phyloP scores from a whole-genome alignment of 2,113 vertebrate genomes.

The Symphodus melops region DNA sequence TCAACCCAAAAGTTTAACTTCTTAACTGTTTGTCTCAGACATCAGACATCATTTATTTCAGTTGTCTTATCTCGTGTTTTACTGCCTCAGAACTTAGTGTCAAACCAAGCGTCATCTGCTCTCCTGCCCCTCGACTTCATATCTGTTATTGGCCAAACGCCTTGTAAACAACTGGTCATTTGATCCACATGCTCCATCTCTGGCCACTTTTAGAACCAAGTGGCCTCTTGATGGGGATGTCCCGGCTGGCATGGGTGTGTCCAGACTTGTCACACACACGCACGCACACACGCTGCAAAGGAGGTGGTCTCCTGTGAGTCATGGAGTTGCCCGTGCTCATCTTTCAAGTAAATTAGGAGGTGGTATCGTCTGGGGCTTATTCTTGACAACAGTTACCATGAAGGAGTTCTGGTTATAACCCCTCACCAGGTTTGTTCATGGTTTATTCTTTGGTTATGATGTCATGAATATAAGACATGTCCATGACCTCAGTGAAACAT shows the following conservation, averaged over 20 bases:
- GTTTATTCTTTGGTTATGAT: constrained; percentile 55
- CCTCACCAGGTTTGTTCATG: constrained; percentile 18
- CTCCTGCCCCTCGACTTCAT: constrained; percentile 18
- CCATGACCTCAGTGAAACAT: constrained; percentile 51
- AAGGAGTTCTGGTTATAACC: constrained; percentile 68
- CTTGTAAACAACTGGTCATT: constrained; percentile 70
- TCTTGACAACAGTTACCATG: constrained; percentile 69
- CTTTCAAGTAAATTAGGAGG: constrained; percentile 58
- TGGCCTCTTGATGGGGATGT: constrained; percentile 66
- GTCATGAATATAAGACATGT: constrained; percentile 44
- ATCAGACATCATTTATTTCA: background rate
- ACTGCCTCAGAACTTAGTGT: background rate
- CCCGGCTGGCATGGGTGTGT: constrained; percentile 63
- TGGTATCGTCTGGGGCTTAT: constrained; percentile 56
- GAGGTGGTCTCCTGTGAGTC: constrained; percentile 53
- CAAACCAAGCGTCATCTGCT: constrained; percentile 31
- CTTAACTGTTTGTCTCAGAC: background rate
- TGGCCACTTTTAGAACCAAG: constrained; percentile 75
- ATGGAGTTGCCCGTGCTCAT: constrained; percentile 56
- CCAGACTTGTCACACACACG: constrained; percentile 61
- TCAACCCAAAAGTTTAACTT: background rate
- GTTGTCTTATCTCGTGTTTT: no score
- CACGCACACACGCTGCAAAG: background rate
- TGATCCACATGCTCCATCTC: constrained; percentile 58
- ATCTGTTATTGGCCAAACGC: constrained; percentile 53